Conservation (phyloP, 1,140 invertebrate genomes). For the Chelonus insularis region DNA sequence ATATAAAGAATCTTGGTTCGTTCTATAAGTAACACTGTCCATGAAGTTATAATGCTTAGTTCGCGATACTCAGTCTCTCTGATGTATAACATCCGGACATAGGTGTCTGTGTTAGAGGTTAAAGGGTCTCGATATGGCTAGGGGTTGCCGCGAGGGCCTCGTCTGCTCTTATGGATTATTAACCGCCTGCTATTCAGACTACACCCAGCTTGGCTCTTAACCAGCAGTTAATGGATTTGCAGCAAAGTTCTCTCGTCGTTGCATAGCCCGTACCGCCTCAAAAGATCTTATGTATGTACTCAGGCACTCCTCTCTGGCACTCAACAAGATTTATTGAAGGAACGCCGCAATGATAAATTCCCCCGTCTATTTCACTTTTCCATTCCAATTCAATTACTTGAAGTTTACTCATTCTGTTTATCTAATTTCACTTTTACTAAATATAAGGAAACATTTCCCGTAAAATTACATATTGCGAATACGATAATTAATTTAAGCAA, state of each 20-base stretch:
- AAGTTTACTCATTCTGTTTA: conserved; percentile 9
- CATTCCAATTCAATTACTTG: conserved; percentile 25
- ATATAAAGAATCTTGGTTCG: conserved; percentile 14
- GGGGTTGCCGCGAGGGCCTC: conserved; percentile 13
- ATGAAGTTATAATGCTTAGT: neutral
- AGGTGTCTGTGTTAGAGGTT: conserved; percentile 7
- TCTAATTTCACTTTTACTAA: conserved; percentile 20
- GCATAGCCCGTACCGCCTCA: neutral
- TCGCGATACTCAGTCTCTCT: neutral
- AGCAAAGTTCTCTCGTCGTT: conserved; percentile 24
- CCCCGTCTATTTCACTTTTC: conserved; percentile 21
- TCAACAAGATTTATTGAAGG: conserved; percentile 25
- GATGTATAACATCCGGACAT: conserved; percentile 19
- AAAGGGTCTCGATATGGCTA: conserved; percentile 9
- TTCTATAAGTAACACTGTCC: neutral
- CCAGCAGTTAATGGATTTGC: conserved; percentile 30
- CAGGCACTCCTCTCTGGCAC: conserved; percentile 13
- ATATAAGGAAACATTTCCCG: too few species aligned
- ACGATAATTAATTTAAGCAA: neutral
- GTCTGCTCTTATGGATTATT: conserved; percentile 26
- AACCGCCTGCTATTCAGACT: conserved; percentile 23
- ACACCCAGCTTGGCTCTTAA: conserved; percentile 21
- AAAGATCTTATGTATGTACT: conserved; percentile 18
- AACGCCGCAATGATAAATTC: conserved; percentile 23
- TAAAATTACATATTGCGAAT: neutral